A percentile compares a stretch with the other conserved stretches of the same genome.
These are phyloP conservation scores for Phrynocephalus vlangalii DNA, from an alignment of 2,797 vertebrate genomes.

Conservation along the genomic window DNA sequence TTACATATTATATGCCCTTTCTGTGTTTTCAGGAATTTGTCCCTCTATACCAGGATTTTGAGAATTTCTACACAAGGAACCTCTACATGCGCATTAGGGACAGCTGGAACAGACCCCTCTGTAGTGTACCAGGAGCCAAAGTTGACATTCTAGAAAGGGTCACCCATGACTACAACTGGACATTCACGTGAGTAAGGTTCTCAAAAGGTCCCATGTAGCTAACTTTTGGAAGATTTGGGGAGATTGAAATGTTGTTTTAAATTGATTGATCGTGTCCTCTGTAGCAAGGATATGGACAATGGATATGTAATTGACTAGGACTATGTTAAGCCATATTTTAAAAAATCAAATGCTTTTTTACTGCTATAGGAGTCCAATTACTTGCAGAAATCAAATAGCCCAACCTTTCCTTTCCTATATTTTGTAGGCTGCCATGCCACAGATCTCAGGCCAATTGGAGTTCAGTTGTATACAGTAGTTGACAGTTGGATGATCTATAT, in stretches of 20 bases:
- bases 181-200: slow-evolving; percentile 87
- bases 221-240: slow-evolving; percentile 9
- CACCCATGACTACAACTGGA: slow-evolving; percentile 95
- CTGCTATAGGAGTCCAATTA: slow-evolving; percentile 4
- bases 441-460: neutral
- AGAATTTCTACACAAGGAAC: slow-evolving; percentile 97
- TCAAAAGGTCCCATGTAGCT: slow-evolving; percentile 28
- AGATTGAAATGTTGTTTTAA: slow-evolving; percentile 4
- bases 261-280: neutral
- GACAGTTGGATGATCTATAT: neutral
- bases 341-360: neutral
- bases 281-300: neutral
- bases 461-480: no score
- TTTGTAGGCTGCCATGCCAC: neutral
- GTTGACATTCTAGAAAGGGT: slow-evolving; percentile 91
- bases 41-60: slow-evolving; percentile 96
- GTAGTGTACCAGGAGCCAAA: slow-evolving; percentile 92
- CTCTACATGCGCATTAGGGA: slow-evolving; percentile 97
- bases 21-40: slow-evolving; percentile 90
- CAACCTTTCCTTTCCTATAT: neutral
- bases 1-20: slow-evolving; percentile 17
- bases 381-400: no score
- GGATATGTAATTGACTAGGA: neutral
- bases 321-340: neutral
- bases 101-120: slow-evolving; percentile 96